phyloP scores from a whole-genome alignment of 2,888 invertebrate genomes.

The Cotesia congregata region DNA sequence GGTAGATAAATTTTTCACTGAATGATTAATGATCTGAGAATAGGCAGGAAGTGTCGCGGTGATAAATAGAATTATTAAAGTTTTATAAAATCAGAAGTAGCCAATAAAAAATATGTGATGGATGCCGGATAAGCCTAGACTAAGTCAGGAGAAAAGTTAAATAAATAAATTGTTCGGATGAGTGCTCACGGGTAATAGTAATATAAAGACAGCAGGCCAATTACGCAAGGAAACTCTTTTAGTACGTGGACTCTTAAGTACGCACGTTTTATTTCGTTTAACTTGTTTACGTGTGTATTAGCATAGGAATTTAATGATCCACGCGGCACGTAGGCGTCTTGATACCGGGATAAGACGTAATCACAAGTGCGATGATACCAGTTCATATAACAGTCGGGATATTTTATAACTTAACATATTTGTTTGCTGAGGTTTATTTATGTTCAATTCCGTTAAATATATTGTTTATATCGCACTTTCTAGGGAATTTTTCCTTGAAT shows the following conservation, averaged over 20 bases:
- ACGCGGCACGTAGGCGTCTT: conserved; percentile 16
- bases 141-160: not conserved
- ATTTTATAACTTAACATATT: not conserved
- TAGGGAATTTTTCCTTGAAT: too few species aligned
- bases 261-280: conserved; percentile 25
- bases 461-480: not conserved
- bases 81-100: not conserved
- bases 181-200: conserved; percentile 44
- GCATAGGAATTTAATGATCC: conserved; percentile 27
- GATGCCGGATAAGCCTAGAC: conserved; percentile 4
- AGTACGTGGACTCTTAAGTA: conserved; percentile 11
- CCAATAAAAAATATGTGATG: too few species aligned
- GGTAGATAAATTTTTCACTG: not conserved
- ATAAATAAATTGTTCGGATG: conserved; percentile 43
- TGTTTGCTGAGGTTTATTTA: not conserved
- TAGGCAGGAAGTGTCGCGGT: not conserved
- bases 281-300: conserved; percentile 24
- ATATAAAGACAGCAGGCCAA: conserved; percentile 48
- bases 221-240: conserved; percentile 39
- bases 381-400: conserved; percentile 4
- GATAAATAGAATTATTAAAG: not conserved
- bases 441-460: not conserved
- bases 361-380: conserved; percentile 6
- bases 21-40: not conserved
- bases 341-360: not conserved